Percentiles rank a stretch among this genome's conserved stretches.
Evolutionary conservation across 2,113 vertebrate genomes (phyloP).

Genomic region (Gobiocypris rarus): DNA sequence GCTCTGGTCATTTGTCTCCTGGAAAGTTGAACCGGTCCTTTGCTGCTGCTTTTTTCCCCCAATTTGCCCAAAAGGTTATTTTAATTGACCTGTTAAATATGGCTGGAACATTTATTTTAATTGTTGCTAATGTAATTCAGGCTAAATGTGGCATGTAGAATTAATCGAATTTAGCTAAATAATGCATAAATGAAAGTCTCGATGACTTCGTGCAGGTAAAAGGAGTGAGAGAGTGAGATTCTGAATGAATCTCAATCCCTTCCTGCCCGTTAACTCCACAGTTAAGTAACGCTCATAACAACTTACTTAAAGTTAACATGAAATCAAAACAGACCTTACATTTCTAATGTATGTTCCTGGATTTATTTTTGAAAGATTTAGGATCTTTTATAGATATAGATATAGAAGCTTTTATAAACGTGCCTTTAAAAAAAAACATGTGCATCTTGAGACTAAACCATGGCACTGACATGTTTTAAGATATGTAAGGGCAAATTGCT

Average conservation of each 20-base stretch:
- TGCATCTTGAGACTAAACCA: no score
- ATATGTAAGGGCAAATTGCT: no score
- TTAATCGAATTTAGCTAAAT: constrained; percentile 57
- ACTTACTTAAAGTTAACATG: neutral
- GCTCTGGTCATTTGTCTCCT: constrained; percentile 40
- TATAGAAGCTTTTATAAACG: no score
- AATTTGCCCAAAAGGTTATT: constrained; percentile 51
- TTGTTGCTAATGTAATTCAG: constrained; percentile 56
- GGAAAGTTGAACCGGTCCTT: constrained; percentile 26
- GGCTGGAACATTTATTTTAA: constrained; percentile 54
- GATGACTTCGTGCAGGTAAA: constrained; percentile 16
- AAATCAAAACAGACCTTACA: no score
- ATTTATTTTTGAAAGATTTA: neutral
- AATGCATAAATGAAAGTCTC: constrained; percentile 55
- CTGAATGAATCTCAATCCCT: neutral
- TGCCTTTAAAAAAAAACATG: no score
- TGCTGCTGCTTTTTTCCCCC: neutral
- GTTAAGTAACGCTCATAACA: neutral
- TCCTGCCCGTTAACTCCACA: neutral
- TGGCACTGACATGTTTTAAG: no score
- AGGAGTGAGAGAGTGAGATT: constrained; percentile 8
- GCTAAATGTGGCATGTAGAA: constrained; percentile 37
- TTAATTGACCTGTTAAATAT: constrained; percentile 60
- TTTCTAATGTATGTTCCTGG: neutral
- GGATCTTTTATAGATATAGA: no score